Evolutionary conservation across 2,888 invertebrate species (phyloP).

Genomic region (Erebia palarica): DNA sequence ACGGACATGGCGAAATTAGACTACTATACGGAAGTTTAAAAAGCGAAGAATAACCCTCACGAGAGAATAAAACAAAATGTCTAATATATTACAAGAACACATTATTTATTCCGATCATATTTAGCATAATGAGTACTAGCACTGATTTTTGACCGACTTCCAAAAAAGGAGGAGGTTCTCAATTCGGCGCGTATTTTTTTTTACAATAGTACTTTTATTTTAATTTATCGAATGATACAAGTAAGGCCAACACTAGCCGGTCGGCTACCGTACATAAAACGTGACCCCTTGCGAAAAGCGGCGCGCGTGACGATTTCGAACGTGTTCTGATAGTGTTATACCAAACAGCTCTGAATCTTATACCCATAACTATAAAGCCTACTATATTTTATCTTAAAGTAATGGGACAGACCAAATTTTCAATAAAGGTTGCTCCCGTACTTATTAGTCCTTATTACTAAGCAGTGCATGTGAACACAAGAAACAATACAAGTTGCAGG

Average conservation of each 20-base stretch:
- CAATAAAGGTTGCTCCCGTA: conserved; percentile 21
- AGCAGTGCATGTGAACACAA: conserved; percentile 25
- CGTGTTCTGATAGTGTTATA: conserved; percentile 60
- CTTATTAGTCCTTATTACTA: conserved; percentile 26
- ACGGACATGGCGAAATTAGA: no score
- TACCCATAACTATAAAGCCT: not conserved
- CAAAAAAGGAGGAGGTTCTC: no score
- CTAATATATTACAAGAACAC: no score
- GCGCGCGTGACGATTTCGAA: conserved; percentile 72
- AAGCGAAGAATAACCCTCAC: no score
- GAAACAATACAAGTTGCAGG: conserved; percentile 20
- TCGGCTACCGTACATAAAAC: conserved; percentile 71
- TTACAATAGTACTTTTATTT: not conserved
- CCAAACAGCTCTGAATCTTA: conserved; percentile 47
- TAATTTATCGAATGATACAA: conserved; percentile 7
- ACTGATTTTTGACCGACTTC: no score
- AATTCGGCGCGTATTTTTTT: no score
- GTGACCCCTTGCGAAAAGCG: conserved; percentile 75
- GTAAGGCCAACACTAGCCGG: conserved; percentile 50
- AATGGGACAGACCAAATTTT: conserved; percentile 20
- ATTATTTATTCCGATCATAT: no score
- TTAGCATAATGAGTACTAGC: no score
- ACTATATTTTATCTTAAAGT: not conserved
- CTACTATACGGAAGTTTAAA: no score
- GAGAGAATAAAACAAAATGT: no score